These are phyloP conservation scores for Trichosurus vulpecula DNA, from an alignment of 2,797 vertebrate genomes.

Conservation along the genomic window DNA sequence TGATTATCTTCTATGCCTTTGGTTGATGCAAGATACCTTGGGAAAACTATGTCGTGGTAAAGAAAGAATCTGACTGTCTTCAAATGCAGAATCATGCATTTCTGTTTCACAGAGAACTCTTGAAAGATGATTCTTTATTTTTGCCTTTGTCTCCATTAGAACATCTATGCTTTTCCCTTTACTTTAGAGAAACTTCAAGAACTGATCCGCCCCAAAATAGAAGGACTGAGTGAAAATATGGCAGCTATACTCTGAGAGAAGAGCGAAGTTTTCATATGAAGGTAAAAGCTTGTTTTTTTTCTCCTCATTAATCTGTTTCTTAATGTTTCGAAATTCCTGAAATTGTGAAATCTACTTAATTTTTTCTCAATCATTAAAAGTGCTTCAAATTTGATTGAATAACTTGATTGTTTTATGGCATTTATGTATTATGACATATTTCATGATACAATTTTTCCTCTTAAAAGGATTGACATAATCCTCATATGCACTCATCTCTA, in stretches of 20 bases:
- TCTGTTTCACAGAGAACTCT: not conserved
- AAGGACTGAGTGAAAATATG: not conserved
- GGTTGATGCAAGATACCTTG: constrained; percentile 43
- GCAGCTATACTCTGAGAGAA: not conserved
- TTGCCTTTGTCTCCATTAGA: not conserved
- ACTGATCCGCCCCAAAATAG: not conserved
- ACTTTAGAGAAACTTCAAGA: constrained; percentile 38
- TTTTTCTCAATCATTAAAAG: not conserved
- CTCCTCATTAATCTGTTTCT: not conserved
- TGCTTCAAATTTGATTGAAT: not conserved
- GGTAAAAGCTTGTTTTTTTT: constrained; percentile 57
- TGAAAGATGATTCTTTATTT: not conserved
- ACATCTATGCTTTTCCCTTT: constrained; percentile 41
- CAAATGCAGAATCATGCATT: not conserved
- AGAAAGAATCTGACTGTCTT: constrained; percentile 7
- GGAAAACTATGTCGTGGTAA: constrained; percentile 24
- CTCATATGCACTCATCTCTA: not conserved
- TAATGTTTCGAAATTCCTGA: constrained; percentile 37
- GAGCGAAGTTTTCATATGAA: constrained; percentile 33
- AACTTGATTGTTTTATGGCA: not conserved
- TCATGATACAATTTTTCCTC: not conserved
- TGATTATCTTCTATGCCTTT: constrained; percentile 48
- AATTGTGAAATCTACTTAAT: not conserved
- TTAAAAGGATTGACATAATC: not conserved
- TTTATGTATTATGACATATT: not conserved